Base-by-base conservation (phyloP, 2,113 vertebrate genomes). In the Hippopotamus amphibius region DNA sequence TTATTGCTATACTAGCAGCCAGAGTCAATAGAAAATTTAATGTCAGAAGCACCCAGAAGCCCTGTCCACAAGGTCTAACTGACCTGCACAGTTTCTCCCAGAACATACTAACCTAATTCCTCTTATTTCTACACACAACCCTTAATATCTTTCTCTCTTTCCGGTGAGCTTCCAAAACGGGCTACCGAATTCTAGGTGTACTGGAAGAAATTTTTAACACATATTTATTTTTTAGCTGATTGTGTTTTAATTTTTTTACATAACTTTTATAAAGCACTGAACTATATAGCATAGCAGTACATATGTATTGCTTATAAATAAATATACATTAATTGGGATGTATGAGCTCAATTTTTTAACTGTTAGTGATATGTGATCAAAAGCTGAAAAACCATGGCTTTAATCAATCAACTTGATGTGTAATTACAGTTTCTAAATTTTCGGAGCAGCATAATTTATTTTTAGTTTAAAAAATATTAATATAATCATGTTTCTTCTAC, bases 11-110 rank as follows among this genome's bases (percentile, higher is more conserved):
- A n/a, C 61, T 76, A 86, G 80, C 0, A 1, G n/a, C 16, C 61
- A 90, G 84, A 92, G 61, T 86, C 87, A 77, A 46, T 28, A 65
- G 26, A 53, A 95, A 87, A 90, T 55, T 30, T 96, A 80, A 0
- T 66, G 41, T 66, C 81, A 61, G 82, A n/a, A 55, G 22, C 63
- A 5, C 53, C 69, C 74, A n/a, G 41, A 72, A 74, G 16, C 46
- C 50, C 46, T 83, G 57, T 80, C 55, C 14, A 57, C 55, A 65
- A 88, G 80, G 48, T 69, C 76, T 80, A 28, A 63, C 41, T 53
- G 76, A 90, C n/a, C 69, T 81, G 43, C 8, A 65, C 12, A 1
- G 15, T 88, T 84, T 80, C 57, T 81, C 59, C 19, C 30, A 43
- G 21, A 46, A 93, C 66, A 50, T 30, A 17, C 13, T 65, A 77